Percentiles rank a stretch among this genome's conserved stretches.
phyloP scores from a whole-genome alignment of 2,797 vertebrate species.

The Lagorchestes hirsutus region DNA sequence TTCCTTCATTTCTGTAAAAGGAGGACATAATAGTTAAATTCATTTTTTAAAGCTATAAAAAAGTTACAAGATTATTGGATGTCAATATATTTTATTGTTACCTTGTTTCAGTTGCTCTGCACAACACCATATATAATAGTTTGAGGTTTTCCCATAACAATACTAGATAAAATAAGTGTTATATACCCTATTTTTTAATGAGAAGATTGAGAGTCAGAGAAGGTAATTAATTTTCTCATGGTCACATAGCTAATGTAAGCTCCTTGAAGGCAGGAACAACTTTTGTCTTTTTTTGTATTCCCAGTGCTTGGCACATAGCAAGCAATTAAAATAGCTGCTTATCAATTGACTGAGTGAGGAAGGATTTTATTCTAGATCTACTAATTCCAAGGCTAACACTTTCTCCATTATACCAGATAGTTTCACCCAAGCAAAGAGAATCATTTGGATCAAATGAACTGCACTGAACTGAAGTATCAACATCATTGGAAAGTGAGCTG shows the following conservation, averaged over 20 bases:
- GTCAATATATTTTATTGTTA: neutral
- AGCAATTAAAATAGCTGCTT: neutral
- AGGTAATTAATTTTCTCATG: neutral
- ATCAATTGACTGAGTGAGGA: neutral
- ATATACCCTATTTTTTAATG: neutral
- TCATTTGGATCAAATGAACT: neutral
- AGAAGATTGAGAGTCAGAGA: neutral
- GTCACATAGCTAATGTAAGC: neutral
- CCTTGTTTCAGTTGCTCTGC: neutral
- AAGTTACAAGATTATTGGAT: neutral
- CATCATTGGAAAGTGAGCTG: neutral
- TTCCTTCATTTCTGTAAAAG: neutral
- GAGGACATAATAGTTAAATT: neutral
- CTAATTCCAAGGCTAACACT: neutral
- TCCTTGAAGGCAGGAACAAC: neutral
- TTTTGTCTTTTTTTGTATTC: neutral
- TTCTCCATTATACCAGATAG: neutral
- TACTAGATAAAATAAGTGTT: neutral
- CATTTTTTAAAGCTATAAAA: neutral
- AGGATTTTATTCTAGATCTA: neutral
- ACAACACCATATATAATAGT: neutral
- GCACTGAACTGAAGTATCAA: neutral
- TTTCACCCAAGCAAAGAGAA: neutral
- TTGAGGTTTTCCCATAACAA: neutral
- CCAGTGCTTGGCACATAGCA: neutral